Evolutionary conservation across 2,113 vertebrate species (phyloP).

Genomic region (Catharus bicknelli): DNA sequence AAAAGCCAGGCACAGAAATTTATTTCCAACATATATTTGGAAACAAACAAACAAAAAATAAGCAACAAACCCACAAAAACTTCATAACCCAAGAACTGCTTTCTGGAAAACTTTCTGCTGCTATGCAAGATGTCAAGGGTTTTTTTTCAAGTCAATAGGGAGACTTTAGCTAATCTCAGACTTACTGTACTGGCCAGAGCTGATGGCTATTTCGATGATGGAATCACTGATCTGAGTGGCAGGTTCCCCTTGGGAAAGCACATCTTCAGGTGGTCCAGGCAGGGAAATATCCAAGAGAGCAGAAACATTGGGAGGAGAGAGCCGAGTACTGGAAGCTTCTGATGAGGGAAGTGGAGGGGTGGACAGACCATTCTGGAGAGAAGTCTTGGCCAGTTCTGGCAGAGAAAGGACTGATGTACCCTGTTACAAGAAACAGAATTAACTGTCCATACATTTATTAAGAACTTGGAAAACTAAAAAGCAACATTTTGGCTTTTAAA

Average conservation of each 20-base stretch:
- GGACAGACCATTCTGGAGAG: slow-evolving; percentile 81
- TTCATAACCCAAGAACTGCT: background rate
- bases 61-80: background rate
- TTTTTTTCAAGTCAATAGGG: background rate
- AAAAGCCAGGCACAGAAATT: background rate
- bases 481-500: background rate
- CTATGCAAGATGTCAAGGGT: background rate
- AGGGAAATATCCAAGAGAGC: slow-evolving; percentile 95
- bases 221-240: slow-evolving; percentile 96
- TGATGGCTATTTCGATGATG: slow-evolving; percentile 98
- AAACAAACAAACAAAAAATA: background rate
- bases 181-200: slow-evolving; percentile 92
- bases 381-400: slow-evolving; percentile 72
- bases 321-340: slow-evolving; percentile 78
- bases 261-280: slow-evolving; percentile 94
- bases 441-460: background rate
- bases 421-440: slow-evolving; percentile 44
- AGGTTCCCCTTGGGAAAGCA: slow-evolving; percentile 88
- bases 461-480: background rate
- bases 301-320: slow-evolving; percentile 93
- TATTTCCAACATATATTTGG: background rate
- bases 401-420: slow-evolving; percentile 71
- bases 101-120: background rate
- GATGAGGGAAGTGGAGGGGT: slow-evolving; percentile 70
- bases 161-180: background rate